These are phyloP conservation scores for Synergus itoensis DNA, from an alignment of 2,888 invertebrate species.

Conservation along the genomic window DNA sequence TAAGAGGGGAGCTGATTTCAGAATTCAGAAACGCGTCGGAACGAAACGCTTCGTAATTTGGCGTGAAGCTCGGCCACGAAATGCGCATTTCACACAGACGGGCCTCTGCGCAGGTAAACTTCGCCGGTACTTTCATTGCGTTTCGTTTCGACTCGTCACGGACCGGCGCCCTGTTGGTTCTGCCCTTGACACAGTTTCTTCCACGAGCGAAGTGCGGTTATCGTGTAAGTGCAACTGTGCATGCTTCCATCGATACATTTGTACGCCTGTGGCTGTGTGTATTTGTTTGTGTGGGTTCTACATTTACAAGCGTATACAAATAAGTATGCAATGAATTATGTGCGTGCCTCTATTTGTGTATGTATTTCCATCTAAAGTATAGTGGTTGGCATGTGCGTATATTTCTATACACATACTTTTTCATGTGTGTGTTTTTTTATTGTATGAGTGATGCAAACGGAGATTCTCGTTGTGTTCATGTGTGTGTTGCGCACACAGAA, in stretches of 20 bases:
- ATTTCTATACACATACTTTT: not conserved
- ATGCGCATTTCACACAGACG: slow-evolving; percentile 35
- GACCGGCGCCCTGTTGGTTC: slow-evolving; percentile 69
- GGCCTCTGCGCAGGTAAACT: slow-evolving; percentile 42
- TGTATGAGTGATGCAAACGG: not conserved
- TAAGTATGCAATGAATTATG: not conserved
- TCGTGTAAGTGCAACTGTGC: not conserved
- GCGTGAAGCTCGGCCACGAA: slow-evolving; percentile 43
- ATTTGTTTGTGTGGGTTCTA: not conserved
- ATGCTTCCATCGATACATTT: slow-evolving; percentile 40
- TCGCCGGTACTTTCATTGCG: slow-evolving; percentile 51
- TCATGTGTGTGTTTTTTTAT: not conserved
- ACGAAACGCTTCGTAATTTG: slow-evolving; percentile 33
- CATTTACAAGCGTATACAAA: not conserved
- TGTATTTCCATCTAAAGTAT: not conserved
- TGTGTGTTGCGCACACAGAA: not conserved
- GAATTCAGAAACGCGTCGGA: slow-evolving; percentile 15
- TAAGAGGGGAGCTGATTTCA: not conserved
- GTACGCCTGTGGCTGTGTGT: not conserved
- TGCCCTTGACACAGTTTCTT: slow-evolving; percentile 76
- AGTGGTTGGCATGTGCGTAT: slow-evolving; percentile 9
- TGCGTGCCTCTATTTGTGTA: not conserved
- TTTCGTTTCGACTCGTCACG: slow-evolving; percentile 72
- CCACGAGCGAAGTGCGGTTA: slow-evolving; percentile 27
- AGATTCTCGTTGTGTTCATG: not conserved